phyloP scores from a whole-genome alignment of 2,113 vertebrate genomes.

The Anarhynchus alexandrinus region DNA sequence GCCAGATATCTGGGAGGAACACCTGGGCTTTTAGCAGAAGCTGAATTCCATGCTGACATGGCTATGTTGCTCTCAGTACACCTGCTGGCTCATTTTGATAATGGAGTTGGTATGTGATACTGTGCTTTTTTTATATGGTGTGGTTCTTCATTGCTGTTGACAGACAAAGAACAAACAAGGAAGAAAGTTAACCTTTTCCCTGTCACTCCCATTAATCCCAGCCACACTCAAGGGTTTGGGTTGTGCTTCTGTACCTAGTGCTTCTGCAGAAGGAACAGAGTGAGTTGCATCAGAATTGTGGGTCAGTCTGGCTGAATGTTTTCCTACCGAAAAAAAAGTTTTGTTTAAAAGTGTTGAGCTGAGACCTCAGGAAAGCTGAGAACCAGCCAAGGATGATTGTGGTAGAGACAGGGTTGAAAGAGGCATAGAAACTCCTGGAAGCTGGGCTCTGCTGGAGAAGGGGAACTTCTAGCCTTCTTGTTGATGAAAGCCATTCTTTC shows the following conservation, averaged over 20 bases:
- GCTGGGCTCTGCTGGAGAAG: neutral
- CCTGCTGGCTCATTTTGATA: neutral
- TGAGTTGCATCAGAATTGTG: neutral
- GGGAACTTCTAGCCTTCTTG: fast-evolving
- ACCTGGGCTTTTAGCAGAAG: neutral
- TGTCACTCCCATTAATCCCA: neutral
- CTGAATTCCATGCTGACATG: neutral
- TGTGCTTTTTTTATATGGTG: neutral
- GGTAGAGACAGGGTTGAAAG: neutral
- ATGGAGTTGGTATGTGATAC: neutral
- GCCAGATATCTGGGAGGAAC: neutral
- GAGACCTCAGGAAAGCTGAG: neutral
- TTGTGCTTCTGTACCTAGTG: neutral
- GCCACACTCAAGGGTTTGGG: neutral
- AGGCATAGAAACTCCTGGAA: neutral
- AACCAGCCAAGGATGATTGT: neutral
- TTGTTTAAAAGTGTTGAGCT: neutral
- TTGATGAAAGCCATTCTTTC: neutral
- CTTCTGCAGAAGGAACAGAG: neutral
- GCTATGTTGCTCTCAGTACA: neutral
- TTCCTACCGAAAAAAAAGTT: neutral
- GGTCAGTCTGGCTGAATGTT: neutral
- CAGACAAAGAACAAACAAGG: neutral
- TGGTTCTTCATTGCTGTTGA: neutral
- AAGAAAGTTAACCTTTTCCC: neutral